These are phyloP conservation scores for Stomorhina lunata DNA, from an alignment of 2,888 invertebrate genomes.

Conservation along the genomic window DNA sequence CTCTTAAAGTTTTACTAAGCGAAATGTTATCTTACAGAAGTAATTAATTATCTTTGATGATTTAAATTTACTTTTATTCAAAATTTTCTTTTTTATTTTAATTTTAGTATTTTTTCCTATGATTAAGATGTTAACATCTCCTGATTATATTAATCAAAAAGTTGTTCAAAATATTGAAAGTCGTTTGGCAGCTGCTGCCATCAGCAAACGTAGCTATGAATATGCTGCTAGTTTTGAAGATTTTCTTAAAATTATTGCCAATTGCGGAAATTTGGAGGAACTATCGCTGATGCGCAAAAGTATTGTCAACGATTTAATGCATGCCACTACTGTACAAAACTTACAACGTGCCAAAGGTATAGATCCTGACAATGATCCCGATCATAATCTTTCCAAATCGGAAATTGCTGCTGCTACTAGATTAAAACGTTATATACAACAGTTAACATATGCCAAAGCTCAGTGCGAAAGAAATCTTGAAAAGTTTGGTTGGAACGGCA, in stretches of 20 bases:
- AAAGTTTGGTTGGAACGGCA: slow-evolving; percentile 88
- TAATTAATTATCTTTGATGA: slow-evolving; percentile 79
- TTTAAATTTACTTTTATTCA: no score
- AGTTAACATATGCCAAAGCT: slow-evolving; percentile 89
- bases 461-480: slow-evolving; percentile 89
- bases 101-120: slow-evolving; percentile 85
- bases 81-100: neutral
- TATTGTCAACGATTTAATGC: slow-evolving; percentile 95
- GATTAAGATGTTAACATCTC: slow-evolving; percentile 91
- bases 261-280: slow-evolving; percentile 89
- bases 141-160: slow-evolving; percentile 94
- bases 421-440: slow-evolving; percentile 90
- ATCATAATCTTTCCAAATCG: slow-evolving; percentile 84
- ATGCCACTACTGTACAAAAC: slow-evolving; percentile 94
- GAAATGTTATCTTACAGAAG: slow-evolving; percentile 92
- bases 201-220: slow-evolving; percentile 90
- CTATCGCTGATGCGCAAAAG: slow-evolving; percentile 91
- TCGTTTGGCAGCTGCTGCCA: slow-evolving; percentile 88
- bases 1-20: slow-evolving; percentile 88
- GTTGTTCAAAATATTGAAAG: slow-evolving; percentile 91
- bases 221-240: slow-evolving; percentile 95
- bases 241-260: slow-evolving; percentile 90
- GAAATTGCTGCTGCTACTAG: slow-evolving; percentile 90
- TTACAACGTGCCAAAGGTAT: slow-evolving; percentile 90
- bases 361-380: slow-evolving; percentile 78